Evolutionary conservation across 2,888 invertebrate species (phyloP).

Genomic region (Galeruca laticollis): DNA sequence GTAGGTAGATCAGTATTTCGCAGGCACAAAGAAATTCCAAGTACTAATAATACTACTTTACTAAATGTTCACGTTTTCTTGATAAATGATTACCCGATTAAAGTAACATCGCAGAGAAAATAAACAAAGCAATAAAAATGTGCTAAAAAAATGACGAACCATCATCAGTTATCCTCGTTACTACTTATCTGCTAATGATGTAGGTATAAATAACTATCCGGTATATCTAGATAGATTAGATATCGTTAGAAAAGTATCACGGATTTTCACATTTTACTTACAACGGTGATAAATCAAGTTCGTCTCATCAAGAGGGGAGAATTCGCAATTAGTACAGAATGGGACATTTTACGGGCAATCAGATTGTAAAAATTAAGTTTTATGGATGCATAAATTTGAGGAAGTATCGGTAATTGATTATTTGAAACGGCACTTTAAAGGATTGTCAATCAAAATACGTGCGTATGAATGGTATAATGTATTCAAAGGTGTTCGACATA

Average conservation of each 20-base stretch:
- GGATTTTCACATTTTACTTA: slow-evolving; percentile 31
- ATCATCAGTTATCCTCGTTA: slow-evolving; percentile 37
- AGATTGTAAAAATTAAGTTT: too few species aligned
- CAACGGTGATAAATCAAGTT: slow-evolving; percentile 27
- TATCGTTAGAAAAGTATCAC: slow-evolving; percentile 38
- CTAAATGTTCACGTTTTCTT: background rate
- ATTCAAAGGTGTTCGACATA: too few species aligned
- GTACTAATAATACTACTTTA: too few species aligned
- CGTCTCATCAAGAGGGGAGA: background rate
- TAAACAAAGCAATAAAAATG: slow-evolving; percentile 4
- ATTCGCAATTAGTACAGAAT: background rate
- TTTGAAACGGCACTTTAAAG: background rate
- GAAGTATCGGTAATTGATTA: background rate
- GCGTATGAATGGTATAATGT: too few species aligned
- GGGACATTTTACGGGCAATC: background rate
- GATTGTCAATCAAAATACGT: background rate
- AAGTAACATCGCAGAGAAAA: slow-evolving; percentile 9
- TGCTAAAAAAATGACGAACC: slow-evolving; percentile 27
- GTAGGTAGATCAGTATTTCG: background rate
- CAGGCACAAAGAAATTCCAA: background rate
- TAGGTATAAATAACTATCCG: slow-evolving; percentile 19
- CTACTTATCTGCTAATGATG: slow-evolving; percentile 36
- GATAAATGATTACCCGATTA: slow-evolving; percentile 3
- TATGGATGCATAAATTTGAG: too few species aligned
- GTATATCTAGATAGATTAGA: slow-evolving; percentile 19